Evolutionary conservation across 2,888 invertebrate species (phyloP), one percentile per base, ranked within the genome.

Genomic region (Deilephila porcellus): DNA sequence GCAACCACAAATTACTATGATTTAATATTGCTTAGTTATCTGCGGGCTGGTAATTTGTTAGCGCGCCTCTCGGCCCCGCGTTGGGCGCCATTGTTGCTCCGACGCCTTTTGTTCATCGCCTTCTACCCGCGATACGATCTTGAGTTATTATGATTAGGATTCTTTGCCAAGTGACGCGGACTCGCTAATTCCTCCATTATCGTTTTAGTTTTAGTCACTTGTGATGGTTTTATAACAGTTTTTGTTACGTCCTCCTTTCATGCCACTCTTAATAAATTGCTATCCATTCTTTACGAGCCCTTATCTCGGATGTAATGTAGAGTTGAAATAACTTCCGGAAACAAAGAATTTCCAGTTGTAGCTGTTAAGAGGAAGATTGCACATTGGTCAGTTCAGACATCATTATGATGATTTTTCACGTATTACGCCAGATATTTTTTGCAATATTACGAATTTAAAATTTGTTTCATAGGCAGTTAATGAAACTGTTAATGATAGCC

Each of bases 1-100:
- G 90, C 90, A 87, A 87, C 91, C 93, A 93, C 93, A 94, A 94
- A 94, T 94, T 94, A 93, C 92, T 93, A 93, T 93, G 94, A 94
- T 94, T 94, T 94, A 94, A 94, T 94, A 94, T 93, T 93, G 93
- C 93, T 92, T 93, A 94, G 93, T 93, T 94, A 94, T 94, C 94
- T 93, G 91, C 83, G 91, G 90, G 91, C 82, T 88, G 91, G 92
- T 93, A 93, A 94, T 94, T 94, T 94, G 94, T 94, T 93, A 92
- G 92, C 88, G 89, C 88, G 89, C 86, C 88, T 90, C 90, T 85
- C 85, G 86, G 87, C 85, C 87, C 89, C 91, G 86, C 87, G 90
- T 85, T 85, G 91, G 90, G 88, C 90, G 91, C 93, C 92, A 93
- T 94, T 94, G 94, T 94, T 93, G 90, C 88, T 86, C 83, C 85